Conservation (phyloP, 92 coral and sea anemone species). For the Pocillopora grandis region DNA sequence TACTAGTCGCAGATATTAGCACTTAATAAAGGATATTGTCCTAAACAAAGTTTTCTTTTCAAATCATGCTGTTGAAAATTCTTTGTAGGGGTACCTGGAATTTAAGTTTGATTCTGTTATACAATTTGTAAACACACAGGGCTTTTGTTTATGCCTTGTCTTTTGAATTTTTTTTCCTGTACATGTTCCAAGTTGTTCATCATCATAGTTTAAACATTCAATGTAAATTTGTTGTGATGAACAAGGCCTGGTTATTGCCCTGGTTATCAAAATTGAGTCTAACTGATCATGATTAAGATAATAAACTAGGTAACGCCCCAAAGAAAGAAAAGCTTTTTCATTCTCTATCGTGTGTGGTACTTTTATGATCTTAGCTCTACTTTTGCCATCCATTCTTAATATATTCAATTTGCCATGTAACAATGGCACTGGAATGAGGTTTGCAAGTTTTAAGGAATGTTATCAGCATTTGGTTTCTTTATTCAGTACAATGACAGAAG, state of each 20-base stretch:
- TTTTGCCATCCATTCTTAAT: background rate
- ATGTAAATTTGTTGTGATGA: background rate
- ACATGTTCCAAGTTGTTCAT: background rate
- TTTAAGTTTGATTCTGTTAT: background rate
- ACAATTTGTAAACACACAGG: background rate
- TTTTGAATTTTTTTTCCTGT: background rate
- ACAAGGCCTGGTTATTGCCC: background rate
- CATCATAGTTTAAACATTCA: background rate
- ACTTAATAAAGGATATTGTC: background rate
- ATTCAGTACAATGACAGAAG: too few relatives aligned
- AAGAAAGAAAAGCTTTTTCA: background rate
- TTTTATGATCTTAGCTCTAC: background rate
- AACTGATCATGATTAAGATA: background rate
- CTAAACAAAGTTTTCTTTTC: background rate
- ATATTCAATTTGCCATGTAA: background rate
- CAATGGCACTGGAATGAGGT: background rate
- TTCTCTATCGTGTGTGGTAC: background rate
- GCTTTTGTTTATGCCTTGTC: background rate
- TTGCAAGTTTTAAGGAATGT: too few relatives aligned
- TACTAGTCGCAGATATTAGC: background rate
- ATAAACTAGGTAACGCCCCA: background rate
- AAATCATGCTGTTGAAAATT: background rate
- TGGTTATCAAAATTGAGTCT: background rate
- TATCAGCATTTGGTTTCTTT: too few relatives aligned
- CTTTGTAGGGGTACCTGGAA: slow-evolving; percentile 1